Evolutionary conservation across 1,140 invertebrate genomes (phyloP), one percentile per base, ranked within the genome.

Genomic region (Ceratosolen solmsi): DNA sequence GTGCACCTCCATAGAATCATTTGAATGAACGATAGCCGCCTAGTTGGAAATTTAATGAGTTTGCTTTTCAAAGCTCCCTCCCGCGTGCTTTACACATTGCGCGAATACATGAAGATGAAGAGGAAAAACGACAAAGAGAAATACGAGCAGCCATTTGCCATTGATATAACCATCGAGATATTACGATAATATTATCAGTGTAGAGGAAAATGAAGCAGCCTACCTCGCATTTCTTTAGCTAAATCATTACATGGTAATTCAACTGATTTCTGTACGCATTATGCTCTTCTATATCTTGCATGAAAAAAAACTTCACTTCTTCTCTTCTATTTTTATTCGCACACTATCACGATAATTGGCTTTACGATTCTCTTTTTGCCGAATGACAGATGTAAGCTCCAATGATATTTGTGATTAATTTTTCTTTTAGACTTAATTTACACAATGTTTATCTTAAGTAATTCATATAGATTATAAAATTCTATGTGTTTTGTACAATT

Each of bases 21-120:
- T 89, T 87, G 86, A 89, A 89, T 87, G 86, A 86, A 86, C 84
- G 46, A 33, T 83, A 82, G 20, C 51, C 78, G 79, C 58, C 86
- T 86, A 86, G 85, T 82, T 88, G 86, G 84, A 84, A 88, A 88
- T 90, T 89, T 89, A 89, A 90, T 86, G 89, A 89, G 84, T 87
- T 84, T 82, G 84, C 84, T 83, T 86, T 87, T 88, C 82, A 86
- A 79, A 79, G 72, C 68, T 71, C 76, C 82, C 73, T 49, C 30
- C 20, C 56, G 2, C 80, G 30, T 33, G 33, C 15, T 38, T 38
- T 41, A 54, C 63, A 27, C 41, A 71, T 27, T 25, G 38, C 13
- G 25, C 70, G 13, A 27, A 49, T 49, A 49, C 41, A 27, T 4
- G 3, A 65, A 17, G 22, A 38, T n/a, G 17, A 49, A 49, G 25